Conservation (phyloP, 1,140 invertebrate species). For the Pogonognathellus flavescens region DNA sequence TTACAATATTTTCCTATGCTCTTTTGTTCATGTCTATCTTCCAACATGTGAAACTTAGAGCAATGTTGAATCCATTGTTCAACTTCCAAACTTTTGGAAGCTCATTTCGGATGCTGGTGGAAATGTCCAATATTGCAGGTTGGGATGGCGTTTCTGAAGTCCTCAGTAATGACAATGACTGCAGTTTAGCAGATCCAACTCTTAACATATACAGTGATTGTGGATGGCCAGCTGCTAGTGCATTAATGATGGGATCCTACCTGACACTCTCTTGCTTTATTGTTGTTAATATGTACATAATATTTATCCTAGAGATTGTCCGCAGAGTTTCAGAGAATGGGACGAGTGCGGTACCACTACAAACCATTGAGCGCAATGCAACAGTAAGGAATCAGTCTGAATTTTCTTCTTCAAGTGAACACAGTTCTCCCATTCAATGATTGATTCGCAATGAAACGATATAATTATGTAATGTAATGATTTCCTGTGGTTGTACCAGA, state of each 20-base stretch:
- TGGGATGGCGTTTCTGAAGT: background rate
- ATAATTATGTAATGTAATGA: too few species aligned
- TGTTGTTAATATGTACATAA: background rate
- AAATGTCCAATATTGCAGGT: background rate
- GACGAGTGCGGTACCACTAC: background rate
- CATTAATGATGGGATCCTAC: background rate
- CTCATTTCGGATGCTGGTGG: background rate
- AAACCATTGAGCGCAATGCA: too few species aligned
- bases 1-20: background rate
- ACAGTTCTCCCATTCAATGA: too few species aligned
- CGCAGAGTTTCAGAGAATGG: background rate
- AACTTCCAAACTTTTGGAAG: background rate
- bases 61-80: background rate
- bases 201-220: background rate
- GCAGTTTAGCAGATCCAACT: background rate
- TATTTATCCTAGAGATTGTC: constrained; percentile 19
- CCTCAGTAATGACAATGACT: background rate
- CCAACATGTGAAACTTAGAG: background rate
- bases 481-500: too few species aligned
- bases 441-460: too few species aligned
- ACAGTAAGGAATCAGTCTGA: too few species aligned
- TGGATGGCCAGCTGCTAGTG: background rate
- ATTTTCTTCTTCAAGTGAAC: too few species aligned
- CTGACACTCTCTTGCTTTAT: background rate
- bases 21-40: background rate